Base-by-base conservation (phyloP, 1,140 invertebrate species). In the Elysia chlorotica region DNA sequence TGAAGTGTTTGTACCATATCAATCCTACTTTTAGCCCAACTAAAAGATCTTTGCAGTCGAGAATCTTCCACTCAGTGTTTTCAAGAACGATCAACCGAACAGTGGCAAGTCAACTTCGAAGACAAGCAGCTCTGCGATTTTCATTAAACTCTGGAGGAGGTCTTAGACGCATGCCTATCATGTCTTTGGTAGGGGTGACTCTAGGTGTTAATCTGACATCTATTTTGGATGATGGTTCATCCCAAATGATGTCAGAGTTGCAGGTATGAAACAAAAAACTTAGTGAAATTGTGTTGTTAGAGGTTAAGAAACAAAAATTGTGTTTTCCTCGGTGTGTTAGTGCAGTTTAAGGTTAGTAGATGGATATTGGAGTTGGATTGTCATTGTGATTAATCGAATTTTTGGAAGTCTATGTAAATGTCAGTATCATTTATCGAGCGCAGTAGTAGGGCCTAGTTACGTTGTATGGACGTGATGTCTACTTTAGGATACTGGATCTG, bases 171-270 rank as follows among this genome's bases (percentile, higher is more conserved):
- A 59, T 71, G 21, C 59, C 69, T 4, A 63, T 71, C 6, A 41
- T 71, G 35, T 71, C 69, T 3, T 38, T 71, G 35, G 53, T 71
- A 48, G 69, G 69, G 19, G 57, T 71, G 36, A 71, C 57, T 6
- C 59, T 71, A 17, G 69, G 69, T 10, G 25, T 71, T 62, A 59
- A 71, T 53, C 10, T 63, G 2, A 35, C 57, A 0, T 19, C 37
- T 6, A 17, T 63, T 30, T 14, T 71, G 21, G 59, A 63, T 63
- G 33, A 53, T 30, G 30, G 30, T 23, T n/a, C 69, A 0, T 56
- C 61, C 21, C 61, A 63, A 41, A 63, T 63, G 23, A 62, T 71
- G 69, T 25, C 56, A 33, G 59, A 62, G 31, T 48, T 71, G 69
- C 57, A 54, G 69, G 69, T 63, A n/a, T n/a, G n/a, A n/a, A n/a